Percentiles rank a stretch among this genome's conserved stretches.
Evolutionary conservation across 2,113 vertebrate genomes (phyloP).

Genomic region (Dendrocopos noguchii): DNA sequence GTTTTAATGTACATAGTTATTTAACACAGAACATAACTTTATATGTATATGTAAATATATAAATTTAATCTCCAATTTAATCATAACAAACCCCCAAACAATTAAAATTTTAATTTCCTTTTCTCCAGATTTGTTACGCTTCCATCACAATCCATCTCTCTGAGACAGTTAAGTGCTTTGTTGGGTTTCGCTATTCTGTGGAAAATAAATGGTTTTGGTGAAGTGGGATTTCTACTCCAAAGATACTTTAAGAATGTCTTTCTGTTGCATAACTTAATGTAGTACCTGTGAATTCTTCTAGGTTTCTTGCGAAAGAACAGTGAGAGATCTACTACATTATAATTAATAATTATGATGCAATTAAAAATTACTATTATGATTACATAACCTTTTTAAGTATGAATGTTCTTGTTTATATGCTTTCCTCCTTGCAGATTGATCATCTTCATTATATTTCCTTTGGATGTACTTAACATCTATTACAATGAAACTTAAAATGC

Average conservation of each 20-base stretch:
- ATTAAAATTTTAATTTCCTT: not conserved
- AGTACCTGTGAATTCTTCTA: not conserved
- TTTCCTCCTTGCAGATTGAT: not conserved
- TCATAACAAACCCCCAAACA: not conserved
- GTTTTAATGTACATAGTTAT: not conserved
- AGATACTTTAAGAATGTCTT: not conserved
- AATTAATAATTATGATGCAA: slow-evolving; percentile 10
- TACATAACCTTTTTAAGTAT: slow-evolving; percentile 4
- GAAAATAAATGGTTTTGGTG: not conserved
- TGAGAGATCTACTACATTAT: not conserved
- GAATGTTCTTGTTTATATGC: not conserved
- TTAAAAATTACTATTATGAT: not conserved
- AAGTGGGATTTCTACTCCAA: not conserved
- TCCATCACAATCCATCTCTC: not conserved
- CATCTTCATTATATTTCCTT: slow-evolving; percentile 7
- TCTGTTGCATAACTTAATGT: not conserved
- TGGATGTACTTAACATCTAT: not conserved
- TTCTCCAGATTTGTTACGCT: not conserved
- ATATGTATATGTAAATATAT: not conserved
- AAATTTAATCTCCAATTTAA: not conserved
- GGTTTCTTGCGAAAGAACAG: not conserved
- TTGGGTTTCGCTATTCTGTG: not conserved
- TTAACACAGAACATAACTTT: not conserved
- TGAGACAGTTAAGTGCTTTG: not conserved
- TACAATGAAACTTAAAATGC: slow-evolving; percentile 4